phyloP scores from a whole-genome alignment of 2,113 vertebrate genomes.

The Lasiurus borealis region DNA sequence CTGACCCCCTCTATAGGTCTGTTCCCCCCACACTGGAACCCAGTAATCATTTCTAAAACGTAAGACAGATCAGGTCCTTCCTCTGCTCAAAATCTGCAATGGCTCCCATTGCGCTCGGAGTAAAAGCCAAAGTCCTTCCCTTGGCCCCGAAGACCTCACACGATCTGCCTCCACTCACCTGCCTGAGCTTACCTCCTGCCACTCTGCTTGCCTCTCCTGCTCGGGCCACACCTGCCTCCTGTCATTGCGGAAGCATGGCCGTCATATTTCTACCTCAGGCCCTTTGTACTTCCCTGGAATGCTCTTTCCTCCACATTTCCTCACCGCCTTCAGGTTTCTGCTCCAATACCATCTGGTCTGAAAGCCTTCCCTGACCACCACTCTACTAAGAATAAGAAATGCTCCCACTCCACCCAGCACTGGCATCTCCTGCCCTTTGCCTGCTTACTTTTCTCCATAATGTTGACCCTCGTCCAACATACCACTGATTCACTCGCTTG shows the following conservation, averaged over 20 bases:
- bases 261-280: not conserved
- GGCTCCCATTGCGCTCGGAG: not conserved
- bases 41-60: not conserved
- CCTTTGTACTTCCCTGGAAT: not conserved
- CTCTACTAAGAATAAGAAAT: not conserved
- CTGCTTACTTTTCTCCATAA: not conserved
- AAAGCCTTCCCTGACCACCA: not conserved
- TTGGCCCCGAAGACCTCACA: not conserved
- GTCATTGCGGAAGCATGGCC: not conserved
- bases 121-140: not conserved
- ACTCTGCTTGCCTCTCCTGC: not conserved
- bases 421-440: not conserved
- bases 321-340: not conserved
- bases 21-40: not conserved
- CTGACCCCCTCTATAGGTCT: not conserved
- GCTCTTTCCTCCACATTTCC: not conserved
- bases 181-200: not conserved
- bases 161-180: not conserved
- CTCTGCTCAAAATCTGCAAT: not conserved
- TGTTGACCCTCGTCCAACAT: not conserved
- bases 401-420: fast-evolving
- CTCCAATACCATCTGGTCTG: not conserved
- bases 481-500: not conserved
- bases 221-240: not conserved
- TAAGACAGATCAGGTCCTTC: not conserved